Conservation (phyloP, 2,888 invertebrate species). For the Ochlodes sylvanus region DNA sequence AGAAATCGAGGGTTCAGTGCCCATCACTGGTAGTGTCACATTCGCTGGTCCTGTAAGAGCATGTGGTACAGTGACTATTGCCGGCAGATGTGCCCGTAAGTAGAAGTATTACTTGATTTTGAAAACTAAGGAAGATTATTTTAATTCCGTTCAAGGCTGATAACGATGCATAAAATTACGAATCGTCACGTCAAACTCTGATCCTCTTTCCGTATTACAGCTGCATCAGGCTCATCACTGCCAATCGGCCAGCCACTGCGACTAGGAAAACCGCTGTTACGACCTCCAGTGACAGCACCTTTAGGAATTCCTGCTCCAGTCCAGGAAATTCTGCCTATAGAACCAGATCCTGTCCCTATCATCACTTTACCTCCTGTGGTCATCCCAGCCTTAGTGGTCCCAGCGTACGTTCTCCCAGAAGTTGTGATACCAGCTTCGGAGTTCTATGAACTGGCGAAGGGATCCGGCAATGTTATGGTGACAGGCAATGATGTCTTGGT, state of each 20-base stretch:
- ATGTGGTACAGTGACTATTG: conserved; percentile 41
- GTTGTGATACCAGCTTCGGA: conserved; percentile 14
- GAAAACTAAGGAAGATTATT: too few species aligned
- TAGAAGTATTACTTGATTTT: background rate
- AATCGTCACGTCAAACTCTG: too few species aligned
- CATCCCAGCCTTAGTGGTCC: conserved; percentile 20
- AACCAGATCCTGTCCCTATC: background rate
- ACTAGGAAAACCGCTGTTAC: background rate
- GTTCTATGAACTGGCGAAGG: background rate
- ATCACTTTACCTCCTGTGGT: conserved; percentile 18
- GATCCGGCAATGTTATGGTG: background rate
- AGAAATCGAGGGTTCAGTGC: conserved; percentile 40
- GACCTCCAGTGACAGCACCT: background rate
- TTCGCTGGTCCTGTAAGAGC: conserved; percentile 40
- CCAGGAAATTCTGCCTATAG: background rate
- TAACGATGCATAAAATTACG: too few species aligned
- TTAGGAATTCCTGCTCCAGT: background rate
- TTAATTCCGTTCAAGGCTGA: too few species aligned
- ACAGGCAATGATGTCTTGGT: conserved; percentile 12
- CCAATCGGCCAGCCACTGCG: background rate
- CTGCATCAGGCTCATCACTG: conserved; percentile 14
- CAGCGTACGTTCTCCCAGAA: conserved; percentile 22
- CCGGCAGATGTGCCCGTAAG: conserved; percentile 38
- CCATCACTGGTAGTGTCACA: conserved; percentile 38
- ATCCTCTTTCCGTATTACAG: background rate